phyloP scores from a whole-genome alignment of 2,113 vertebrate genomes.

The Porphyrio hochstetteri region DNA sequence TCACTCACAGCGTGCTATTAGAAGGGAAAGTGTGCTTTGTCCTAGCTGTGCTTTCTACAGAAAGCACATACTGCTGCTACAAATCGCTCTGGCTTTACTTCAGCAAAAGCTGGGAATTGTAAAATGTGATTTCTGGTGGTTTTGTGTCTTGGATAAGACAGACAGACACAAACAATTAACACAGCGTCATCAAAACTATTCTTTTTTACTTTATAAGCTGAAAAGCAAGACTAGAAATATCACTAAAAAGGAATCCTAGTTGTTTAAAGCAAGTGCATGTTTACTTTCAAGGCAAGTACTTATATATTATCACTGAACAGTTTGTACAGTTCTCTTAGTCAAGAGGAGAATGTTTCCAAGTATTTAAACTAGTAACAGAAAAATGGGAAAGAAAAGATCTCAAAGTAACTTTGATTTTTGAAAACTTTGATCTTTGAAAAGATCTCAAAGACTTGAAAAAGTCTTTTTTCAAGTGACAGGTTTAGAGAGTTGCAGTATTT shows the following conservation, averaged over 20 bases:
- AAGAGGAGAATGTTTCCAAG: fast-evolving
- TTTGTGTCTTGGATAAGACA: neutral
- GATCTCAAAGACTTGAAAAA: neutral
- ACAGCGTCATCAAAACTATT: neutral
- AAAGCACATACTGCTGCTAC: neutral
- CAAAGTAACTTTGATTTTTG: neutral
- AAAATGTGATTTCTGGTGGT: fast-evolving
- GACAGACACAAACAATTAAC: neutral
- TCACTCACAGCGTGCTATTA: no score
- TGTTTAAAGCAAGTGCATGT: neutral
- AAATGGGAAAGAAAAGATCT: fast-evolving
- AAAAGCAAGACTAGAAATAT: neutral
- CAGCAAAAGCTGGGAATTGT: fast-evolving
- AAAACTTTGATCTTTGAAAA: no score
- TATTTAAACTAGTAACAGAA: neutral
- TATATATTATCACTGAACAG: neutral
- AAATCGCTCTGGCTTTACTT: neutral
- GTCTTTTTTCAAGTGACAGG: fast-evolving
- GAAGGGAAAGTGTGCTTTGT: neutral
- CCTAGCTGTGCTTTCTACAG: neutral
- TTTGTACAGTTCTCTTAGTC: neutral
- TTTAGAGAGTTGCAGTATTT: fast-evolving
- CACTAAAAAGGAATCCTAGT: neutral
- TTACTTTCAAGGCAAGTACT: neutral
- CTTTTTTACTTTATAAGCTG: neutral